Evolutionary conservation across 1,140 invertebrate genomes (phyloP).

Genomic region (Eupristina koningsbergeri): DNA sequence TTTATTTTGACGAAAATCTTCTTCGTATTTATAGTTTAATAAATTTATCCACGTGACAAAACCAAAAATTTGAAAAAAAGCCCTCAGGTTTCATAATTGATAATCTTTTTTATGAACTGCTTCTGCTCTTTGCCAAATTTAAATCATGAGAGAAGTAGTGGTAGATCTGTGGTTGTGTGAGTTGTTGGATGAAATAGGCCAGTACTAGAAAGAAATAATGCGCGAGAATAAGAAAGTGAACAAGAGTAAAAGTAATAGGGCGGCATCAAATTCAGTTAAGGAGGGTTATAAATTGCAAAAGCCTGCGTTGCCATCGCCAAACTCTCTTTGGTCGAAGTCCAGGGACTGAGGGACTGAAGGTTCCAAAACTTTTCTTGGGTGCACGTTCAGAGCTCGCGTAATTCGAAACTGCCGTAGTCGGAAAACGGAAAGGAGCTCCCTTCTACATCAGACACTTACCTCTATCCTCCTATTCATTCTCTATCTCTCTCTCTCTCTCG

Average conservation of each 20-base stretch:
- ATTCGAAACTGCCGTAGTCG: slow-evolving; percentile 68
- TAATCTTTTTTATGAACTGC: slow-evolving; percentile 35
- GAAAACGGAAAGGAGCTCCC: slow-evolving; percentile 66
- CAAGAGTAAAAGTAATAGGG: slow-evolving; percentile 60
- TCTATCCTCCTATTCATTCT: neutral
- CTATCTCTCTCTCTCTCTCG: no score
- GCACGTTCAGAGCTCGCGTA: slow-evolving; percentile 58
- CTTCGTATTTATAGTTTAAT: neutral
- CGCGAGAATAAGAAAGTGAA: neutral
- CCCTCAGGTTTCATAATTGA: neutral
- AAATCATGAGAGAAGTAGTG: slow-evolving; percentile 35
- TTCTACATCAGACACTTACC: slow-evolving; percentile 64
- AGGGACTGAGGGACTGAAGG: slow-evolving; percentile 21
- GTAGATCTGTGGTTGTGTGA: neutral
- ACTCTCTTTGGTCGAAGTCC: slow-evolving; percentile 62
- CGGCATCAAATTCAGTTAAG: slow-evolving; percentile 68
- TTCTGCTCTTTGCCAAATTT: slow-evolving; percentile 39
- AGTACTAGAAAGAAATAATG: neutral
- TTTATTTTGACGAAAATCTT: neutral
- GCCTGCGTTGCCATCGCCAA: slow-evolving; percentile 54
- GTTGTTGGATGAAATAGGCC: slow-evolving; percentile 10
- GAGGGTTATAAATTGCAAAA: slow-evolving; percentile 68
- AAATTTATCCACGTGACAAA: no score
- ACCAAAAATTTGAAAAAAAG: no score
- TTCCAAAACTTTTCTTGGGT: slow-evolving; percentile 66